Base-by-base conservation (phyloP, 1,140 invertebrate genomes). In the Zaprionus vittiger region DNA sequence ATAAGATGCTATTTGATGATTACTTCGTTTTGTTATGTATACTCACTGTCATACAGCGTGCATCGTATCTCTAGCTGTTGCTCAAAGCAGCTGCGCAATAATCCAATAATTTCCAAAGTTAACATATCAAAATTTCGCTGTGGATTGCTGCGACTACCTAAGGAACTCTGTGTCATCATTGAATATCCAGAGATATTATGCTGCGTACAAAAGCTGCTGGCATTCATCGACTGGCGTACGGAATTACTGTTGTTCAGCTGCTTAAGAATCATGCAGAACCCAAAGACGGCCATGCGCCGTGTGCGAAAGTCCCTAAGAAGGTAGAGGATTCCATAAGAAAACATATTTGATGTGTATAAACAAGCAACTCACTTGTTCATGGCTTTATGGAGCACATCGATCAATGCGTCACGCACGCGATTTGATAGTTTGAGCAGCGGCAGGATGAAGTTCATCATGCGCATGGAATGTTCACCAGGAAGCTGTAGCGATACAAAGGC, bases 361-460 rank as follows among this genome's bases (percentile, higher is more conserved):
- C 11, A 34, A 3, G 5, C 5, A 7, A 59, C 57, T 15, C 26
- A 92, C 91, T 85, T 85, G 12, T 78, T 77, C 68, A 93, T 93
- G 2, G 91, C 85, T 62, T 92, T 92, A 22, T 89, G 81, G 1
- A 93, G 75, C 9, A 91, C 80, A 28, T 93, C 91, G 66, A 93
- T 92, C 24, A 93, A 63, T 5, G 87, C 78, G 77, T 93, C 92
- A 1, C 92, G 89, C 15, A 92, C 79, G 22, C 73, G 68, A 70
- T 78, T 80, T 0, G 92, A 92, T 24, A 92, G 73, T 59, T 91
- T 92, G 0, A 92, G 56, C 14, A 93, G 34, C 0, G 92, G 92
- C 31, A 92, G 65, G 54, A 92, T 92, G 15, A 92, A 92, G 55
- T 86, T 82, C 92, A 92, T 93, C 92, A 93, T 93, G n/a, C 91